Base-by-base conservation (phyloP, 2,888 invertebrate genomes). In the Eilema sororculum region DNA sequence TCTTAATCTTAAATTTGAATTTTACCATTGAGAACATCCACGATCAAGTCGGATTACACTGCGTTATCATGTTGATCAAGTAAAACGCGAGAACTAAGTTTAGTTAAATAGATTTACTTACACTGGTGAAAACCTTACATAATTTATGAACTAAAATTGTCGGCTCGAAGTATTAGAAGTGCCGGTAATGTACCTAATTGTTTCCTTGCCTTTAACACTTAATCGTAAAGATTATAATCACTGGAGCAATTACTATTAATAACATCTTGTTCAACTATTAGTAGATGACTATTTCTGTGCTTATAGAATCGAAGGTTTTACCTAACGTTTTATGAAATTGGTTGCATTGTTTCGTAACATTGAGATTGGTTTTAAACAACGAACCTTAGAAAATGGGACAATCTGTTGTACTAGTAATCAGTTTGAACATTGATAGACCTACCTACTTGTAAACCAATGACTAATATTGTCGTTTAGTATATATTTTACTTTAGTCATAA, bases 121-220 rank as follows among this genome's bases (percentile, higher is more conserved):
- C 16, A 62, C n/a, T 22, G 12, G 60, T 6, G 10, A 33, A 33
- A 61, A 10, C n/a, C 24, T 16, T 12, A n/a, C 12, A 20, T 57
- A 33, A 16, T 65, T 56, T 33, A 37, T 24, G 13, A 58, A 41
- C 28, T 46, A 46, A 30, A 59, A 46, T 10, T 30, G 6, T 64
- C 33, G 9, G 13, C 22, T 20, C 8, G 25, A 28, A 46, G 41
- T 28, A 20, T 73, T 76, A 69, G 70, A 76, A 76, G 78, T 84
- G 82, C 83, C 77, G 79, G 76, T 72, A 80, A 75, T 84, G n/a
- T n/a, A n/a, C n/a, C 81, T 83, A 86, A 87, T 87, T 80, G 77
- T 80, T 84, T 81, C 84, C 81, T 82, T 75, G 56, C 73, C 74
- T 78, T 79, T 73, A 79, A 76, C 71, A 77, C 80, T 79, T 81